Percentiles rank a stretch among this genome's conserved stretches.
phyloP scores from a whole-genome alignment of 2,888 invertebrate genomes.

The Acleris holmiana region DNA sequence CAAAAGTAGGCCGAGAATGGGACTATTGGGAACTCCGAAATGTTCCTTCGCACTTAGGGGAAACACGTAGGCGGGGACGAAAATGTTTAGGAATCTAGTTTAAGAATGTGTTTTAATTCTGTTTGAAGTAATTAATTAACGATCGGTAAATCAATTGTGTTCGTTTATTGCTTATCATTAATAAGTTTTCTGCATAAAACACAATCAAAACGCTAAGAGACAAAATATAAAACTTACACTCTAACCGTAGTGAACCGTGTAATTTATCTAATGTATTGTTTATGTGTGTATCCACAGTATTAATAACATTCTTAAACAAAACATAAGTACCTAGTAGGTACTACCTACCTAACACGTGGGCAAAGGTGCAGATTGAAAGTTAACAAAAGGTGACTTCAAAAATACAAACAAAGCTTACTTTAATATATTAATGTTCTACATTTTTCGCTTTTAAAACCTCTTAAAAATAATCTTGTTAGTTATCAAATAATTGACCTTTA shows the following conservation, averaged over 20 bases:
- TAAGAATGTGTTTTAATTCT: neutral
- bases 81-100: neutral
- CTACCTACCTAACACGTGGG: conserved; percentile 13
- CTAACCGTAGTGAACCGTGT: too few species aligned
- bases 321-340: too few species aligned
- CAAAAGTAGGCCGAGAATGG: neutral
- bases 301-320: neutral
- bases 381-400: too few species aligned
- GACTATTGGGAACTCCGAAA: conserved; percentile 5
- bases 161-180: too few species aligned
- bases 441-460: too few species aligned
- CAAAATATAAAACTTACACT: too few species aligned
- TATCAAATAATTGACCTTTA: conserved; percentile 9
- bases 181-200: too few species aligned
- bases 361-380: neutral
- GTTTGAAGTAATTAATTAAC: neutral
- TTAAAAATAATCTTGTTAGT: neutral
- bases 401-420: neutral
- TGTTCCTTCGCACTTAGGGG: conserved; percentile 3
- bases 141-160: too few species aligned
- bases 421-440: neutral
- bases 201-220: too few species aligned
- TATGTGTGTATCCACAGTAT: too few species aligned
- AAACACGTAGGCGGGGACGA: neutral
- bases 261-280: too few species aligned